Base-by-base conservation (phyloP, 2,888 invertebrate genomes). In the Xylocampa areola region DNA sequence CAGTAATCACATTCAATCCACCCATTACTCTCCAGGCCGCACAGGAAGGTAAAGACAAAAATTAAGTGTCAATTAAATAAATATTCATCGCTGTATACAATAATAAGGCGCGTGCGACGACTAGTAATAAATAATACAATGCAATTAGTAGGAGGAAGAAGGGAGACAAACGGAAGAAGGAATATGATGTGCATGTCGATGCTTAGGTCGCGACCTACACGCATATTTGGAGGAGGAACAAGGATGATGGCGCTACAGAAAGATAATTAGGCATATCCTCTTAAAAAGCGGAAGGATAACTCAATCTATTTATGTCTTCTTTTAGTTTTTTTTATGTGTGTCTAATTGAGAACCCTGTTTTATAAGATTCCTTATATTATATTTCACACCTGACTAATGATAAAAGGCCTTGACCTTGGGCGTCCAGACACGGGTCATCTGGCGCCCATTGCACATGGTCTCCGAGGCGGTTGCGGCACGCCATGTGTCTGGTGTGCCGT, bases 211-310 rank as follows among this genome's bases (percentile, higher is more conserved):
- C 16, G 64, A 58, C 73, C 64, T 76, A 45, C 45, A 39, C 30
- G 39, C 51, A 41, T 29, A 57, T 68, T 68, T 71, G 47, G 73
- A 36, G 16, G 17, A 60, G 58, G 68, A 68, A 68, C 39, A 37
- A 72, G 64, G 68, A 76, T 3, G 33, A 13, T 35, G 13, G 17
- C 23, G 10, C 39, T 33, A 29, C 45, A 49, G 72, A 58, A 71
- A 65, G 67, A 58, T 49, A 65, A 71, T 37, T 39, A 66, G 67
- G 32, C 16, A 35, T 16, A 71, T 71, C 72, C 67, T 71, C 43
- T 39, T 49, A 44, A 40, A 54, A 52, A 21, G 16, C 45, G n/a
- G 11, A 17, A 19, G 17, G 37, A n/a, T n/a, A n/a, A n/a, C n/a
- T n/a, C n/a, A n/a, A n/a, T n/a, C n/a, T n/a, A n/a, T n/a, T n/a